A percentile compares a stretch with the other conserved stretches of the same genome.
Evolutionary conservation across 2,888 invertebrate species (phyloP).

Genomic region (Eurytoma californica): DNA sequence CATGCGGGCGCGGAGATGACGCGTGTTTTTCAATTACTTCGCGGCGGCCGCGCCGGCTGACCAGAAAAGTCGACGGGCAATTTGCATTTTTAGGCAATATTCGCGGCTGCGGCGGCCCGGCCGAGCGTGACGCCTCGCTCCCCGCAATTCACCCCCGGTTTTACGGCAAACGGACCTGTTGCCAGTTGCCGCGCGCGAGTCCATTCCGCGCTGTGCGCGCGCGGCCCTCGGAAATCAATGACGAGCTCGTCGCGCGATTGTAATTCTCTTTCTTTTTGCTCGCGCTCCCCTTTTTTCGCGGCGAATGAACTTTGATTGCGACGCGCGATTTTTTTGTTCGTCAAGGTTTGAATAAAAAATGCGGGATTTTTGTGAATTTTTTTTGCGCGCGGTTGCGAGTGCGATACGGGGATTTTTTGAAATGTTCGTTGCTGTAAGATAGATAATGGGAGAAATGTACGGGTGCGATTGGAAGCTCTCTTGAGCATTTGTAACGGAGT

Average conservation of each 20-base stretch:
- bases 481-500: conserved; percentile 68
- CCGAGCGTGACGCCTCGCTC: conserved; percentile 17
- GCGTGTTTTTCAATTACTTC: conserved; percentile 69
- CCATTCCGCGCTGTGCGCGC: conserved; percentile 19
- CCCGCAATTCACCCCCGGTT: conserved; percentile 62
- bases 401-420: background rate
- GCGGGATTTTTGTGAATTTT: background rate
- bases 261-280: conserved; percentile 34
- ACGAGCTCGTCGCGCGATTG: conserved; percentile 38
- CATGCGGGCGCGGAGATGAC: conserved; percentile 51
- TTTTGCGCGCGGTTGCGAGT: background rate
- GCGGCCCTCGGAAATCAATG: conserved; percentile 49
- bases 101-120: conserved; percentile 55
- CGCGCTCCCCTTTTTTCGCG: conserved; percentile 9
- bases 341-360: too few relatives aligned
- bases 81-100: conserved; percentile 72
- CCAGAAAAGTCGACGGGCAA: conserved; percentile 60
- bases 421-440: background rate
- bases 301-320: conserved; percentile 4
- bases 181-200: conserved; percentile 56
- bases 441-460: background rate
- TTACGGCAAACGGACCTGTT: conserved; percentile 66
- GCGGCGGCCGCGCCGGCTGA: conserved; percentile 55
- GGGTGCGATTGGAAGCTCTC: conserved; percentile 14
- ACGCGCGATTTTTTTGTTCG: background rate